Conservation (phyloP, 2,797 vertebrate species). For the Rhinella marina region DNA sequence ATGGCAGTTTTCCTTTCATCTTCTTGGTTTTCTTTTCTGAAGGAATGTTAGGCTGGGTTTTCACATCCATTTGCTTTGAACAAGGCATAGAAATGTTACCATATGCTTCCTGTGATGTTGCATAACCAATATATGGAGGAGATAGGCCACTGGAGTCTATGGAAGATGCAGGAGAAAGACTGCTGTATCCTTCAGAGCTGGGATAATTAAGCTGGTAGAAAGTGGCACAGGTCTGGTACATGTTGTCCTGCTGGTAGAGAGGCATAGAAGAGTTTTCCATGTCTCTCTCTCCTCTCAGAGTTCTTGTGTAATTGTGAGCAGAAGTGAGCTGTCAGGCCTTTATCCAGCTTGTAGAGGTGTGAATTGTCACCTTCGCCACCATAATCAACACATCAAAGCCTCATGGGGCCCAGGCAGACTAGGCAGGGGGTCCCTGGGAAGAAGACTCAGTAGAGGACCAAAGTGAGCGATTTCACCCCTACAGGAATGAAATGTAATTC, state of each 20-base stretch:
- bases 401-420: constrained; percentile 66
- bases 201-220: constrained; percentile 68
- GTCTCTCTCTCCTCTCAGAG: constrained; percentile 57
- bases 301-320: constrained; percentile 60
- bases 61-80: background rate
- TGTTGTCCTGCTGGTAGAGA: constrained; percentile 70
- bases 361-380: constrained; percentile 72
- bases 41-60: background rate
- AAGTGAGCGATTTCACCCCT: constrained; percentile 58
- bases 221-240: constrained; percentile 69
- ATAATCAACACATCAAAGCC: constrained; percentile 76
- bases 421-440: constrained; percentile 75
- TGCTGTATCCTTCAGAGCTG: constrained; percentile 76
- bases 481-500: constrained; percentile 52
- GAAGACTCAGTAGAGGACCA: background rate
- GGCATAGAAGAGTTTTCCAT: constrained; percentile 71
- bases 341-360: constrained; percentile 77
- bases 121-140: constrained; percentile 62
- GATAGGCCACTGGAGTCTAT: constrained; percentile 76
- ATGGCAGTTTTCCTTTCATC: constrained; percentile 70
- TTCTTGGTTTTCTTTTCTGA: constrained; percentile 42
- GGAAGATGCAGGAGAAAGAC: constrained; percentile 77
- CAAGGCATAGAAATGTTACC: constrained; percentile 58
- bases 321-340: constrained; percentile 69
- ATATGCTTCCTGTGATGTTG: constrained; percentile 55